Evolutionary conservation across 2,797 vertebrate genomes (phyloP), one percentile per base, ranked within the genome.

Genomic region (Philypnodon macrostomus): DNA sequence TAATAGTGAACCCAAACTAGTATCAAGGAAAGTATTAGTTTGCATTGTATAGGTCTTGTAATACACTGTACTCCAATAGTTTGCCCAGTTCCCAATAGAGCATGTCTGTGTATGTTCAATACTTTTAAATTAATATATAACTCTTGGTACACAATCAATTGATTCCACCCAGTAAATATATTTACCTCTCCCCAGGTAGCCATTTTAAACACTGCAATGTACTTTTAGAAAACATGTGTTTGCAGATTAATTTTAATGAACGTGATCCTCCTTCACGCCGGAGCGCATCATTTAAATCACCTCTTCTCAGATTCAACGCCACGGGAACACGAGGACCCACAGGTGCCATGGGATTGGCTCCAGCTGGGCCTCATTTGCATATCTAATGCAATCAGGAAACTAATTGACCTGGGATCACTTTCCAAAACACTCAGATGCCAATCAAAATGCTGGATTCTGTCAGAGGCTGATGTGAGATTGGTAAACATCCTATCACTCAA

Each of bases 361-460:
- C 73, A 80, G 75, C 66, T 85, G 69, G 15, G 80, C 37, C 41
- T 68, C 27, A 77, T 84, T 81, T 72, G 67, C 78, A 75, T 78
- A 70, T 74, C 36, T 74, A 84, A 83, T 87, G 81, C 50, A 82
- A 86, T 86, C 82, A 84, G 67, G 35, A 49, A 48, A 24, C 42
- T 70, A 69, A 73, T 44, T 64, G 58, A 57, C 23, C 60, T 40
- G 29, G 14, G 42, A 73, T 70, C 36, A 11, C 29, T 66, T 45
- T 66, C 32, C 17, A n/a, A 26, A 47, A 48, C 44, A 44, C 38
- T 62, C 34, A 53, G 46, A 58, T 0, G 46, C 38, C 64, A 80
- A 49, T 79, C 74, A 76, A 53, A n/a, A 38, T 42, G 0, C 46
- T 51, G 56, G 12, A 16, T 16, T 16, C 23, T 44, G 16, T 35